A percentile compares a stretch with the other conserved stretches of the same genome.
Conservation (phyloP, 53 echinoderm and acorn worm genomes). For the Echinometra lucunter region DNA sequence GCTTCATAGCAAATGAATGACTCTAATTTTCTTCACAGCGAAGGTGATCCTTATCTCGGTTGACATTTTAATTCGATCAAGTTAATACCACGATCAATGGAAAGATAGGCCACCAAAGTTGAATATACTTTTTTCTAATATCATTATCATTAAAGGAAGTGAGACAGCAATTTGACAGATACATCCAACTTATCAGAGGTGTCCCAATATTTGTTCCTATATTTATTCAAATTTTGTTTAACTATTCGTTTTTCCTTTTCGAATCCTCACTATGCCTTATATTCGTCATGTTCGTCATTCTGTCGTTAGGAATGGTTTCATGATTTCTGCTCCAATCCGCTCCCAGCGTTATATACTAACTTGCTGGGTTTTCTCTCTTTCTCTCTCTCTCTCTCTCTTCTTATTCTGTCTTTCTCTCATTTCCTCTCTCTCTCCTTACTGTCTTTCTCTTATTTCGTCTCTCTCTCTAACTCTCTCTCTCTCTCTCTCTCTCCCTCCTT, state of each 20-base stretch:
- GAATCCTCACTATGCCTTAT: no score
- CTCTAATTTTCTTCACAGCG: conserved; percentile 24
- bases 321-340: no score
- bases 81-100: conserved; percentile 24
- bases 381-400: not conserved
- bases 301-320: no score
- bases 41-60: conserved; percentile 15
- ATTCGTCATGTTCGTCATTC: no score
- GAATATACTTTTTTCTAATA: conserved; percentile 35
- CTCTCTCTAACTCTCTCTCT: not conserved
- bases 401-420: not conserved
- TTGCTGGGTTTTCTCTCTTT: not conserved
- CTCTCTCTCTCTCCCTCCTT: not conserved
- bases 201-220: no score
- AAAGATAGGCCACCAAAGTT: conserved; percentile 31
- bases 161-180: not conserved
- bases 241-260: not conserved
- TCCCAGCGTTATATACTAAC: no score
- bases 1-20: conserved; percentile 42
- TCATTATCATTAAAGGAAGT: conserved; percentile 5
- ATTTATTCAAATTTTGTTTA: not conserved
- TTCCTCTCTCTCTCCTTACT: not conserved
- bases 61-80: conserved; percentile 27
- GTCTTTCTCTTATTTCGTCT: not conserved
- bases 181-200: not conserved